Conservation (phyloP, 2,113 vertebrate species). For the Cinclus mexicanus region DNA sequence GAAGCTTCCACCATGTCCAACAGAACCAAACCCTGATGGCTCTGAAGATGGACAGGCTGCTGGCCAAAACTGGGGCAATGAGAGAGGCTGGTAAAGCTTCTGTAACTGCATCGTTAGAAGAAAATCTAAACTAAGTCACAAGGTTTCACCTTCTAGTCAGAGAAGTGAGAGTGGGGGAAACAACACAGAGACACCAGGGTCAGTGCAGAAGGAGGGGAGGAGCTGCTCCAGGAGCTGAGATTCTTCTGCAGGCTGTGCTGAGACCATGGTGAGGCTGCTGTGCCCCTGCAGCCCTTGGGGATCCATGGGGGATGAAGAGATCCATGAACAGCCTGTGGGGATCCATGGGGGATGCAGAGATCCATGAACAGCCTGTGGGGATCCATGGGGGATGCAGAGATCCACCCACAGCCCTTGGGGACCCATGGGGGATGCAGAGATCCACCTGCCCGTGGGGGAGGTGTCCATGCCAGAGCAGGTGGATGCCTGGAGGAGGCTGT, state of each 20-base stretch:
- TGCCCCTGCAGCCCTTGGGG: neutral
- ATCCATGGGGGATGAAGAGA: too few species aligned
- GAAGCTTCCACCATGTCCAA: neutral
- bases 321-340: neutral
- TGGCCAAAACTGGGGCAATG: neutral
- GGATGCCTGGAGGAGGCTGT: too few species aligned
- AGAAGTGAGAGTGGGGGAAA: neutral
- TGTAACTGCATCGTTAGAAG: neutral
- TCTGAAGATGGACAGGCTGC: neutral
- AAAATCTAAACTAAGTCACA: neutral
- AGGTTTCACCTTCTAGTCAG: neutral
- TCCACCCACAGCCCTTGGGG: too few species aligned
- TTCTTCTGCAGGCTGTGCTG: too few species aligned
- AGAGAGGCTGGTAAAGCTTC: neutral
- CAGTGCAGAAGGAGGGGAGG: neutral
- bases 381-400: too few species aligned
- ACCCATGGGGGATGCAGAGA: too few species aligned
- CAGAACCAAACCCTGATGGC: neutral
- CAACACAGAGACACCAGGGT: too few species aligned
- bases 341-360: neutral
- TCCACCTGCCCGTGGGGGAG: too few species aligned
- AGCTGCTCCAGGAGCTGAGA: neutral
- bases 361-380: neutral
- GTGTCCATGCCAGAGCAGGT: too few species aligned
- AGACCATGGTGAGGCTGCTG: too few species aligned